Base-by-base conservation (phyloP, 2,888 invertebrate genomes). In the Hipparchia sbordonii region DNA sequence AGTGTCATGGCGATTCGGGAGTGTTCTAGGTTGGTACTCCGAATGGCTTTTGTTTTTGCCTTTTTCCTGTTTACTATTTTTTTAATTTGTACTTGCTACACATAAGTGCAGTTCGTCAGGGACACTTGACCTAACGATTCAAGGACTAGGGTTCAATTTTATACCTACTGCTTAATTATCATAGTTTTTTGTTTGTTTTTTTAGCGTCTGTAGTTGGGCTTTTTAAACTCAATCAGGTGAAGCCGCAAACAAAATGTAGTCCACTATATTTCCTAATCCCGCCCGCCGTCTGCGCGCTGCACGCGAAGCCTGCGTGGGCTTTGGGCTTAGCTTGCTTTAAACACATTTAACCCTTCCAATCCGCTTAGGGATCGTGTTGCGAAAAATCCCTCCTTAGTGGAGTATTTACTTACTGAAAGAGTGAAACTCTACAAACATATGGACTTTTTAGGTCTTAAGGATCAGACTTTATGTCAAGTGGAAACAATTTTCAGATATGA, bases 281-380 rank as follows among this genome's bases (percentile, higher is more conserved):
- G 48, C 61, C 65, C 66, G 71, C 67, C 69, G 75, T 33, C 72
- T 74, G 60, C 33, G 71, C 60, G 7, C 67, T 70, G 72, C 65
- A 71, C 66, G 74, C 75, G 75, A 77, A 77, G 77, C 76, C 76
- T 68, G 72, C 60, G 62, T 62, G 33, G 67, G 77, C 77, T 75
- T 69, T 62, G 33, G 67, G 77, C 77, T 75, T 69, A 77, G 77
- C 70, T 70, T 65, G 75, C 60, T 75, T 74, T 70, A 71, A 78
- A 78, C 74, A 73, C 77, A 67, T 73, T 74, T 77, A 76, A 77
- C 76, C 76, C 76, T 72, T 74, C 72, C 73, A 66, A 77, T 78
- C 77, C 74, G 75, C 73, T 74, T 72, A 72, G 73, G 76, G 71
- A 76, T 76, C 77, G 73, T 56, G 63, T 77, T 76, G 69, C 77